A percentile compares a stretch with the other conserved stretches of the same genome.
Conservation (phyloP, 2,113 vertebrate genomes). For the Tyrannus savana region DNA sequence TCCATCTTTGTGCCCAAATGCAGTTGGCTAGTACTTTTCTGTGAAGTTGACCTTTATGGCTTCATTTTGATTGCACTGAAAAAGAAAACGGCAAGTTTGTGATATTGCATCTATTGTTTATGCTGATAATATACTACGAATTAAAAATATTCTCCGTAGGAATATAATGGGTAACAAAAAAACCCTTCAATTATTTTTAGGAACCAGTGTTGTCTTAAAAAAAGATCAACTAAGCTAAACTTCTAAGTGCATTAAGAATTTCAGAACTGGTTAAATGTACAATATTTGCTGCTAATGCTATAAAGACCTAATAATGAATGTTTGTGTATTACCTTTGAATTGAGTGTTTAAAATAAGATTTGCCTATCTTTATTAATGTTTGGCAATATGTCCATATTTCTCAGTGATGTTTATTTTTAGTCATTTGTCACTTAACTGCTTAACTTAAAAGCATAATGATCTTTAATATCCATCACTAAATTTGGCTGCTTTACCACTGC, state of each 20-base stretch:
- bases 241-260: not conserved
- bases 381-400: not conserved
- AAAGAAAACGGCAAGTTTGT: constrained; percentile 40
- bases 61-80: constrained; percentile 35
- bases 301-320: not conserved
- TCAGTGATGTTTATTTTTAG: not conserved
- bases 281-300: not conserved
- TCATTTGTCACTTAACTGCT: not conserved
- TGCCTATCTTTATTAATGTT: not conserved
- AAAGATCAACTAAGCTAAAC: not conserved
- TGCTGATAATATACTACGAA: not conserved
- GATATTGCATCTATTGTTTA: constrained; percentile 8
- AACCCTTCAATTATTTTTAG: not conserved
- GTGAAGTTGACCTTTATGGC: constrained; percentile 52
- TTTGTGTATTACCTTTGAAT: not conserved
- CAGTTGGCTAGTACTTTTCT: constrained; percentile 28
- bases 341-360: not conserved
- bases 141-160: constrained; percentile 7
- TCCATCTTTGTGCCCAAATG: constrained; percentile 26
- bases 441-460: not conserved
- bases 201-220: not conserved
- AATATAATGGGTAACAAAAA: not conserved
- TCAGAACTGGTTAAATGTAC: not conserved
- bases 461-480: not conserved
- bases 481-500: not conserved